Conservation (phyloP, 2,888 invertebrate genomes). For the Acronicta aceris region DNA sequence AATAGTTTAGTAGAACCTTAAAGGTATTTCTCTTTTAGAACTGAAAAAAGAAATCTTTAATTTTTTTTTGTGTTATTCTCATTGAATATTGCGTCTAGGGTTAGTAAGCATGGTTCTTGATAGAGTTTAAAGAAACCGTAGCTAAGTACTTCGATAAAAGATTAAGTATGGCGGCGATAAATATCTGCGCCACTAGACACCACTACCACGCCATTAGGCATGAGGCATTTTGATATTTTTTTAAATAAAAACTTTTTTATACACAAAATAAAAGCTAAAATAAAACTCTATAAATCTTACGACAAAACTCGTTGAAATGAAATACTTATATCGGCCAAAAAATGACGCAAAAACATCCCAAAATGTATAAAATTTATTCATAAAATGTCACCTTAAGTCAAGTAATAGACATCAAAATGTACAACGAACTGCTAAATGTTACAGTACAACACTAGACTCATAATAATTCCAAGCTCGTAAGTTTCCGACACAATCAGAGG, state of each 20-base stretch:
- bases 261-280: neutral
- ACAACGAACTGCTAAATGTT: constrained; percentile 19
- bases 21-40: neutral
- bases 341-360: neutral
- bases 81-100: too few species aligned
- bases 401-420: neutral
- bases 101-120: too few species aligned
- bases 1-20: too few species aligned
- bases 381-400: neutral
- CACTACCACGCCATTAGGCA: too few species aligned
- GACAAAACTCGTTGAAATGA: neutral
- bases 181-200: too few species aligned
- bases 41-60: too few species aligned
- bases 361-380: neutral
- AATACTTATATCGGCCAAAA: too few species aligned
- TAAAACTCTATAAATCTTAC: constrained; percentile 6
- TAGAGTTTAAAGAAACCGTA: too few species aligned
- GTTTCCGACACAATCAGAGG: constrained; percentile 52
- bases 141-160: too few species aligned
- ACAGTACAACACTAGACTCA: constrained; percentile 37
- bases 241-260: neutral
- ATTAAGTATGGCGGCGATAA: too few species aligned
- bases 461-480: constrained; percentile 44
- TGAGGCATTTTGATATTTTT: too few species aligned
- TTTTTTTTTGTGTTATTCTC: too few species aligned